Evolutionary conservation across 92 coral and sea anemone genomes (phyloP), one percentile per base, ranked within the genome.

Genomic region (Paragorgia papillata): DNA sequence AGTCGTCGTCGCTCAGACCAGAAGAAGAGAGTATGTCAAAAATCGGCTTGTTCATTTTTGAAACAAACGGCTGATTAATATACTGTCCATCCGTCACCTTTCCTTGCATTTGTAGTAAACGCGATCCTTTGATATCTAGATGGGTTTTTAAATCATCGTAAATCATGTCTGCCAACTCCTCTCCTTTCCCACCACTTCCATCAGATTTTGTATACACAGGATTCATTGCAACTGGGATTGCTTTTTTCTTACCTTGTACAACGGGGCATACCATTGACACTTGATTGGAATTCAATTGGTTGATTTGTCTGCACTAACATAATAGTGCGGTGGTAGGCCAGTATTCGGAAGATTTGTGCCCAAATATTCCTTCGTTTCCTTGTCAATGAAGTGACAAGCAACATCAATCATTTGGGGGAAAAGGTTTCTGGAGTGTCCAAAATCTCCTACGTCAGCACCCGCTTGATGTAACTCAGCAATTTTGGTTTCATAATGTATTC

Each of bases 1-100:
- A 35, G 1, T 66, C 74, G 3, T 66, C 15, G 20, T 44, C 40
- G 34, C 57, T 66, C 19, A 66, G 28, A 13, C 74, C 57, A 7
- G 57, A 22, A 41, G 74, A 66, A 41, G 8, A 66, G 9, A 66
- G 74, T 15, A 66, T 17, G 57, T 66, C 74, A 44, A 66, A 66
- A 13, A 66, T 43, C 43, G 56, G 74, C 31, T 46, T 66, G 29
- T 66, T 66, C 74, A 66, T 66, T 1, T 30, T 44, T 7, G 74
- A 15, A 17, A 66, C 74, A 44, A 66, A 66, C 40, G 74, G 74
- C 7, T n/a, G n/a, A n/a, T n/a, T n/a, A n/a, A n/a, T n/a, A n/a
- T n/a, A n/a, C n/a, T n/a, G n/a, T n/a, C n/a, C n/a, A n/a, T n/a
- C n/a, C n/a, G n/a, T n/a, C n/a, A n/a, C n/a, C n/a, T n/a, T n/a